Conservation (phyloP, 2,113 vertebrate species). For the Ptilorrhoa leucosticta region DNA sequence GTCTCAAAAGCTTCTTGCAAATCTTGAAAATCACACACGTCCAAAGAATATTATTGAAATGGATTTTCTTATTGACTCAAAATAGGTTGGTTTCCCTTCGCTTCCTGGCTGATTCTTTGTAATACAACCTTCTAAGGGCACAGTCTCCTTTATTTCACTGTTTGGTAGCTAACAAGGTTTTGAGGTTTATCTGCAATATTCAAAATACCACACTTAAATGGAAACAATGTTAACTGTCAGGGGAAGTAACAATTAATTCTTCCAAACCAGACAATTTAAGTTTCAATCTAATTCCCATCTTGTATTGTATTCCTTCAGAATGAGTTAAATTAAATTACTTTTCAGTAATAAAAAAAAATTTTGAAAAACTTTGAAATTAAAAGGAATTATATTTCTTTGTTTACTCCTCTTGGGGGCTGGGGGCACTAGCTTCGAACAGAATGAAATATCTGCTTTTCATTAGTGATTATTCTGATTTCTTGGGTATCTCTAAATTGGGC, state of each 20-base stretch:
- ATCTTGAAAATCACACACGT: background rate
- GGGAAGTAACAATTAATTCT: background rate
- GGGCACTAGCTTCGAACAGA: background rate
- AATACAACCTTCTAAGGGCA: background rate
- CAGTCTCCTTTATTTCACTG: background rate
- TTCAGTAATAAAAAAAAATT: background rate
- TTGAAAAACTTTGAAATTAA: background rate
- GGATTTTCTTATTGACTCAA: background rate
- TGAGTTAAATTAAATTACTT: background rate
- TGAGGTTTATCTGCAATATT: background rate
- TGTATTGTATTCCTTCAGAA: background rate
- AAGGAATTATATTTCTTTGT: background rate
- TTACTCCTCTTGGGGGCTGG: background rate
- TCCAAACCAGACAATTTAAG: background rate
- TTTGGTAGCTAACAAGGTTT: background rate
- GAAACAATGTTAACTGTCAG: background rate
- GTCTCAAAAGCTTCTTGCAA: background rate
- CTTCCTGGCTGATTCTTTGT: background rate
- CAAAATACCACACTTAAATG: background rate
- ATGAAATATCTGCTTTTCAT: background rate
- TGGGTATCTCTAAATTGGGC: background rate
- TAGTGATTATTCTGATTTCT: background rate
- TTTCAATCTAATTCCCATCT: background rate
- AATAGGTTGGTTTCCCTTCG: background rate
- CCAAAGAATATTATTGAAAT: background rate